A percentile compares a stretch with the other conserved stretches of the same genome.
Conservation (phyloP, 2,113 vertebrate species). For the Malurus melanocephalus region DNA sequence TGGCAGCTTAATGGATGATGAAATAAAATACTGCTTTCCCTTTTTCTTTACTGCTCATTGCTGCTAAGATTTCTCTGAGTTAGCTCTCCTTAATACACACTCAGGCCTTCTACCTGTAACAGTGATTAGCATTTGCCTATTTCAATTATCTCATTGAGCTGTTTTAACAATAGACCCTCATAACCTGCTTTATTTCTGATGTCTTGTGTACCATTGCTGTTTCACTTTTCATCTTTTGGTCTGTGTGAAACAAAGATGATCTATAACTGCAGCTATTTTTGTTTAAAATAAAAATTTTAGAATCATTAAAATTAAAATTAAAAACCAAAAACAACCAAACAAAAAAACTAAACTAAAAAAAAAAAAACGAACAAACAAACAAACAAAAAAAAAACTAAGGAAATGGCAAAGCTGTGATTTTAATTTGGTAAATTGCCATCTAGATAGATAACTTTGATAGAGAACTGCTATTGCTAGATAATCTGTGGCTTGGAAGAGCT, state of each 20-base stretch:
- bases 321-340: not conserved
- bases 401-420: not conserved
- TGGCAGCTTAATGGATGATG: not conserved
- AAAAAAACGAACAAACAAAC: too few relatives aligned
- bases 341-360: too few relatives aligned
- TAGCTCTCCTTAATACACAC: not conserved
- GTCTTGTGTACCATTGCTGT: not conserved
- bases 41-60: not conserved
- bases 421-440: not conserved
- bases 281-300: not conserved
- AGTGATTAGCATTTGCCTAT: not conserved
- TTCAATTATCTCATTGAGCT: not conserved
- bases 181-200: not conserved
- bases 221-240: not conserved
- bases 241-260: not conserved
- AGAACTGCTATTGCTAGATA: not conserved
- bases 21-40: not conserved
- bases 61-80: not conserved
- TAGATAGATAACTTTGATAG: not conserved
- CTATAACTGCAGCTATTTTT: not conserved
- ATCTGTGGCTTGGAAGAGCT: not conserved
- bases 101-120: not conserved
- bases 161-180: not conserved
- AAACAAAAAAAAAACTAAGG: not conserved
- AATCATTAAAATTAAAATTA: not conserved